These are phyloP conservation scores for Clepsis dumicolana DNA, from an alignment of 2,888 invertebrate genomes.

Conservation along the genomic window DNA sequence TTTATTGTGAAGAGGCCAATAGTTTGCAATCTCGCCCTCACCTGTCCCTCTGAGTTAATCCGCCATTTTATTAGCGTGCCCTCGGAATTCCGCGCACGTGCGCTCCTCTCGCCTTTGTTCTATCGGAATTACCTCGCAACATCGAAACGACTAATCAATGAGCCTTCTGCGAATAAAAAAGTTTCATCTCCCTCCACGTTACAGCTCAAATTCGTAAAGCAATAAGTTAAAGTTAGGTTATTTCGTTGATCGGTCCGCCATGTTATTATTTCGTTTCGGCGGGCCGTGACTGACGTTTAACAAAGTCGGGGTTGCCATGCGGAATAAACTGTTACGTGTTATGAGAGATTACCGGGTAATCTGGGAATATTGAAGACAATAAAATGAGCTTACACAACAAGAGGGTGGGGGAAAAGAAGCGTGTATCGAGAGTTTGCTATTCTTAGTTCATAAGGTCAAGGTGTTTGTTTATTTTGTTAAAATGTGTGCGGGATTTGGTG, in stretches of 20 bases:
- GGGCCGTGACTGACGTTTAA: constrained; percentile 80
- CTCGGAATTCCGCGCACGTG: constrained; percentile 80
- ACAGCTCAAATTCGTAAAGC: constrained; percentile 50
- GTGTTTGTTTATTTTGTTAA: background rate
- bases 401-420: constrained; percentile 59
- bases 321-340: constrained; percentile 85
- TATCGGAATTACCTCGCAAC: constrained; percentile 64
- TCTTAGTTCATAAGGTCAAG: constrained; percentile 51
- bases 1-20: constrained; percentile 76
- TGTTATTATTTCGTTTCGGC: constrained; percentile 85
- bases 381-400: constrained; percentile 79
- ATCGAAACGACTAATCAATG: constrained; percentile 50
- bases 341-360: constrained; percentile 84
- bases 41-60: constrained; percentile 79
- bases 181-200: constrained; percentile 41
- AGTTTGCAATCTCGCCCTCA: constrained; percentile 83
- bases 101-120: constrained; percentile 76
- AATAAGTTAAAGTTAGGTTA: constrained; percentile 47
- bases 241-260: constrained; percentile 52
- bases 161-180: constrained; percentile 45
- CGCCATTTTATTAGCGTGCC: constrained; percentile 81
- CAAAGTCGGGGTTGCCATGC: constrained; percentile 84
- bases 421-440: constrained; percentile 60
- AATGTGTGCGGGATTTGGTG: background rate
- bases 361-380: constrained; percentile 86